A percentile compares a stretch with the other conserved stretches of the same genome.
Evolutionary conservation across 2,888 invertebrate genomes (phyloP).

Genomic region (Busseola fusca): DNA sequence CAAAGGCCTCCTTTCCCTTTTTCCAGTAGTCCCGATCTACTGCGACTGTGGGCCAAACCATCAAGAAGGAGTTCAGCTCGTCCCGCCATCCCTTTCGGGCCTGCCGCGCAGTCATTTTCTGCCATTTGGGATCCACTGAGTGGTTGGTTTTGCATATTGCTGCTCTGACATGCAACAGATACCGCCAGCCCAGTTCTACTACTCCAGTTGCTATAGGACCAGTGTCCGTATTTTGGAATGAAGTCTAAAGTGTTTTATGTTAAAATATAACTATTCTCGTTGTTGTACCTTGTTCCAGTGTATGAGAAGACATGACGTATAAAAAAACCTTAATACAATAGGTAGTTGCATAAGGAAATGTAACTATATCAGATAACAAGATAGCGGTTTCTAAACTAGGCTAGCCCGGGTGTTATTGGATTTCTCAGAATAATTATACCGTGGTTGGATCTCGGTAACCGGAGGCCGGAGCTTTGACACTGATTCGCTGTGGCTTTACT

Average conservation of each 20-base stretch:
- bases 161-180: too few species aligned
- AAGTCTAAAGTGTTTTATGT: not conserved
- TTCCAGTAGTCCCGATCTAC: too few species aligned
- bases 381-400: conserved; percentile 21
- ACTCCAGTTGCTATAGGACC: too few species aligned
- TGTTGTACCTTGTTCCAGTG: not conserved
- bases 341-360: not conserved
- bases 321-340: not conserved
- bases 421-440: conserved; percentile 27
- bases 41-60: too few species aligned
- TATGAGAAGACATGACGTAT: not conserved
- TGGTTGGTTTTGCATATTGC: too few species aligned
- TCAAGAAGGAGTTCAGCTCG: too few species aligned
- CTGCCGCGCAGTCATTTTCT: too few species aligned
- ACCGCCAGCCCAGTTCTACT: too few species aligned
- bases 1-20: too few species aligned
- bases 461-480: conserved; percentile 1
- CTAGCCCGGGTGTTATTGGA: conserved; percentile 6
- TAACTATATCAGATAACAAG: conserved; percentile 22
- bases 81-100: too few species aligned
- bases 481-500: conserved; percentile 16
- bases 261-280: not conserved
- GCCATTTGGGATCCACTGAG: too few species aligned
- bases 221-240: too few species aligned
- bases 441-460: not conserved